A percentile compares a stretch with the other conserved stretches of the same genome.
Evolutionary conservation across 2,888 invertebrate species (phyloP).

Genomic region (Vesta saturnalis): DNA sequence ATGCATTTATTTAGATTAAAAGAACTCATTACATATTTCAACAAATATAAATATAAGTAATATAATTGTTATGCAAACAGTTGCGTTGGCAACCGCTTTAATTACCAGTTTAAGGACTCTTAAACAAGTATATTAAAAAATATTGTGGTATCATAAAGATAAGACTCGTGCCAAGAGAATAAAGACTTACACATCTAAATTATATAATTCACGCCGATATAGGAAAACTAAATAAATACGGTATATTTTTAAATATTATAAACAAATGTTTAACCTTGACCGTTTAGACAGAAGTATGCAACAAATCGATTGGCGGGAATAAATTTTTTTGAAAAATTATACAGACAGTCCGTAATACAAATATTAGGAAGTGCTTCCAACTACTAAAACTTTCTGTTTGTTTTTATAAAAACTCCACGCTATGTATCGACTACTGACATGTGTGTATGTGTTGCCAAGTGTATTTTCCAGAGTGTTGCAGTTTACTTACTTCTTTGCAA

Average conservation of each 20-base stretch:
- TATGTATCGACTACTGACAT: conserved; percentile 5
- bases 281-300: background rate
- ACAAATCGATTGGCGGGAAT: too few relatives aligned
- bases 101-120: background rate
- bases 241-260: background rate
- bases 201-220: too few relatives aligned
- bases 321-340: background rate
- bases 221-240: background rate
- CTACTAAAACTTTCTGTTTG: conserved; percentile 3
- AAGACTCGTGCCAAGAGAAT: background rate
- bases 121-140: background rate
- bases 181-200: background rate
- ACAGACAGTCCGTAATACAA: background rate
- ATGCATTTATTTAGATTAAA: too few relatives aligned
- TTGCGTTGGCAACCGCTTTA: background rate
- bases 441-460: background rate
- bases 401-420: conserved; percentile 4
- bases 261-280: conserved; percentile 8
- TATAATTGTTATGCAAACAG: background rate
- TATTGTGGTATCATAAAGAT: background rate
- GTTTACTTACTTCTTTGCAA: background rate
- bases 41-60: background rate
- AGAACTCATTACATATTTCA: too few relatives aligned
- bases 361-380: conserved; percentile 13
- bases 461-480: conserved; percentile 10